phyloP scores from a whole-genome alignment of 2,888 invertebrate species.

The Drosophila yooni region DNA sequence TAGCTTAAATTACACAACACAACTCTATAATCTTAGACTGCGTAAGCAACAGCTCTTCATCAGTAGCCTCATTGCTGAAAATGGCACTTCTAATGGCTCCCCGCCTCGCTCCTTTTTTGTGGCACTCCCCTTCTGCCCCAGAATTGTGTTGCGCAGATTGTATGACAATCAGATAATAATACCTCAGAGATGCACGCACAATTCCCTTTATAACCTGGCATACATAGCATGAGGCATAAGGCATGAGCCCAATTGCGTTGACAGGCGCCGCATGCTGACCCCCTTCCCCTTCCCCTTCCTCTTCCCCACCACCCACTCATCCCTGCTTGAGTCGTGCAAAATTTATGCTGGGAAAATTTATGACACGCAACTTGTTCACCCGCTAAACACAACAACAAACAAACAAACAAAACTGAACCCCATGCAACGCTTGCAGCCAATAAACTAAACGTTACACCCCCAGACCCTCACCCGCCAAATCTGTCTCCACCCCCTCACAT shows the following conservation, averaged over 20 bases:
- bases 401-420: conserved; percentile 69
- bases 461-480: conserved; percentile 9
- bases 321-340: conserved; percentile 59
- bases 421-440: conserved; percentile 22
- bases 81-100: conserved; percentile 28
- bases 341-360: conserved; percentile 82
- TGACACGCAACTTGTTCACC: conserved; percentile 81
- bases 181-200: conserved; percentile 77
- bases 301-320: background rate
- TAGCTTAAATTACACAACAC: too few species aligned
- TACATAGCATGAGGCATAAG: conserved; percentile 9
- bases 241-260: conserved; percentile 64
- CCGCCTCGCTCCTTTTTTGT: too few species aligned
- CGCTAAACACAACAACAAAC: conserved; percentile 69
- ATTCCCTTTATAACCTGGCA: conserved; percentile 82
- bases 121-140: conserved; percentile 4
- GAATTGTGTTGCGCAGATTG: conserved; percentile 43
- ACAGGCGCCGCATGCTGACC: conserved; percentile 70
- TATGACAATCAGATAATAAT: conserved; percentile 80
- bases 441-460: conserved; percentile 36
- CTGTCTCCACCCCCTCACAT: conserved; percentile 9
- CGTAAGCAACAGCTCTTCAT: background rate
- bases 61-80: conserved; percentile 24
- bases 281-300: background rate
- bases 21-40: background rate